Evolutionary conservation across 2,888 invertebrate species (phyloP), one percentile per base, ranked within the genome.

Genomic region (Diarsia dahlii): DNA sequence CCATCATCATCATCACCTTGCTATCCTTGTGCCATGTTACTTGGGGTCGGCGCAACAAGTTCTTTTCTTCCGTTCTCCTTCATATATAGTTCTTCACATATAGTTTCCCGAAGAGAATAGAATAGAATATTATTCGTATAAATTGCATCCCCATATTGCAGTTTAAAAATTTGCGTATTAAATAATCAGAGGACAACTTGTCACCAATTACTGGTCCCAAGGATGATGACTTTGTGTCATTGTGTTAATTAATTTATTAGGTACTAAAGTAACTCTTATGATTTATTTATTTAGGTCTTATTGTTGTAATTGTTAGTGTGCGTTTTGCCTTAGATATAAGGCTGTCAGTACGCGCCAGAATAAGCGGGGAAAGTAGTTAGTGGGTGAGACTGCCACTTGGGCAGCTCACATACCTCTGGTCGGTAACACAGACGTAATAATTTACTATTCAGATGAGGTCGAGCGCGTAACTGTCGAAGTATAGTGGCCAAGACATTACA

Each of bases 341-440:
- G 63, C 39, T 63, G 72, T 72, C 82, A 63, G 63, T 74, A 64
- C 63, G 79, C 81, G 85, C 70, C 56, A 28, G 75, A 75, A 56
- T 69, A 60, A 23, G 48, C 64, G 65, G 91, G 88, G 93, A 94
- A 93, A 95, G 93, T 86, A 86, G 91, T 87, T 93, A 92, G 93
- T 93, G 91, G 90, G 84, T 80, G 87, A 89, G 87, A 89, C 89
- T 83, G 75, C 70, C 87, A 89, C 88, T 81, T 80, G 74, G 69
- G 74, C 88, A 72, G 48, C 68, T 75, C 77, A 56, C 80, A 79
- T 87, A 80, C 80, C 76, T 69, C n/a, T 45, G 71, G 58, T 66
- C 28, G 28, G 75, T 71, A 66, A 66, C 60, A 71, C 70, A 74
- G 48, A 73, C 34, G 71, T 87, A 76, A 84, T 87, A 76, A 84